Conservation (phyloP, 1,140 invertebrate genomes). For the Meloidogyne chitwoodi region DNA sequence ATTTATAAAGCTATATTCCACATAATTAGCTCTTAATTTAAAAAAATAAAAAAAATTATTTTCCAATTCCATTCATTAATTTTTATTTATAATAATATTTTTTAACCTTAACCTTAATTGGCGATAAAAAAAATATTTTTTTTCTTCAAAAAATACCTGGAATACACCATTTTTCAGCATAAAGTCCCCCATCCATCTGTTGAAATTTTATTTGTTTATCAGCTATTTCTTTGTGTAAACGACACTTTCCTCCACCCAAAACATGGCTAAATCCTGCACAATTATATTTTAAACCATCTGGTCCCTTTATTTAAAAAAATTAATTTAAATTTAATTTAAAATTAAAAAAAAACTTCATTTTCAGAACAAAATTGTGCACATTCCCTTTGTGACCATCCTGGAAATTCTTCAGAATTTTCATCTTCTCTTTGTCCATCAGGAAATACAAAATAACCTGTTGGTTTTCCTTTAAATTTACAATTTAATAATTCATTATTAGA, state of each 20-base stretch:
- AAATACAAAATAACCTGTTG: conserved; percentile 3
- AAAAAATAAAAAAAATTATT: too few species aligned
- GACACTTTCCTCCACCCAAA: conserved; percentile 14
- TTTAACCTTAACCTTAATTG: too few species aligned
- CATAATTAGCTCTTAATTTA: neutral
- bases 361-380: conserved; percentile 7
- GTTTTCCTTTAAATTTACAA: conserved; percentile 1
- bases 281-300: conserved; percentile 4
- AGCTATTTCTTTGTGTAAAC: conserved; percentile 6
- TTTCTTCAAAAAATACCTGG: neutral
- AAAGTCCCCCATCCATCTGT: neutral
- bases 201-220: neutral
- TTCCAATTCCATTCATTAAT: too few species aligned
- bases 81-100: too few species aligned
- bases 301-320: neutral
- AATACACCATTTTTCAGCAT: conserved; percentile 21
- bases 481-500: conserved; percentile 4
- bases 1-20: too few species aligned
- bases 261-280: conserved; percentile 15
- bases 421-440: neutral
- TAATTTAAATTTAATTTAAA: neutral
- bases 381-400: conserved; percentile 16
- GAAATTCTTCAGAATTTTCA: conserved; percentile 12
- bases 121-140: too few species aligned
- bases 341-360: neutral